Percentiles rank a stretch among this genome's conserved stretches.
phyloP scores from a whole-genome alignment of 2,113 vertebrate species.

The Ictalurus furcatus region DNA sequence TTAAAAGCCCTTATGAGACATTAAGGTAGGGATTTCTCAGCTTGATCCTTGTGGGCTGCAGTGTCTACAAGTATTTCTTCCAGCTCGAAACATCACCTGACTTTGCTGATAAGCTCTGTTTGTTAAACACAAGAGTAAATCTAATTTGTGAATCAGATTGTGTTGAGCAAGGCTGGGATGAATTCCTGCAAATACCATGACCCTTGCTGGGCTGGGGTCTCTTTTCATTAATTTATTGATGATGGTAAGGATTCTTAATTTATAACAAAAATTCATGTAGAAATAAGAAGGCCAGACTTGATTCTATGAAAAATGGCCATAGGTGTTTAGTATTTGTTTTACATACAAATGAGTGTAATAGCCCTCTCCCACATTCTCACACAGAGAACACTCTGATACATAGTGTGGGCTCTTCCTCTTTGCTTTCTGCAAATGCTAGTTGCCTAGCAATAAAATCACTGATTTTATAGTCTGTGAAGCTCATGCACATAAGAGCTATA shows the following conservation, averaged over 20 bases:
- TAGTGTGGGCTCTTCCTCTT: slow-evolving; percentile 49
- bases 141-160: not conserved
- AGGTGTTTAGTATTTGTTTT: not conserved
- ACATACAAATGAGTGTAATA: slow-evolving; percentile 24
- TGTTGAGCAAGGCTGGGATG: not conserved
- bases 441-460: slow-evolving; percentile 80
- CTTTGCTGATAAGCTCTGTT: not conserved
- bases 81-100: not conserved
- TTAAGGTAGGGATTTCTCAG: not conserved
- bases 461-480: slow-evolving; percentile 75
- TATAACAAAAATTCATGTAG: not conserved
- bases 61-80: not conserved
- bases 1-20: not conserved
- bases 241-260: not conserved
- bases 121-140: not conserved
- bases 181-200: not conserved
- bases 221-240: not conserved
- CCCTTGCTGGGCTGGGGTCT: not conserved
- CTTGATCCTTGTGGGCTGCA: not conserved
- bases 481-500: slow-evolving; percentile 58
- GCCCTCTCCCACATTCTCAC: slow-evolving; percentile 33
- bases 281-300: not conserved
- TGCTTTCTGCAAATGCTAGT: slow-evolving; percentile 72
- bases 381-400: slow-evolving; percentile 39
- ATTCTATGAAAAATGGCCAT: slow-evolving; percentile 7